These are phyloP conservation scores for Urocyon cinereoargenteus DNA, from an alignment of 2,797 vertebrate species.

Conservation along the genomic window DNA sequence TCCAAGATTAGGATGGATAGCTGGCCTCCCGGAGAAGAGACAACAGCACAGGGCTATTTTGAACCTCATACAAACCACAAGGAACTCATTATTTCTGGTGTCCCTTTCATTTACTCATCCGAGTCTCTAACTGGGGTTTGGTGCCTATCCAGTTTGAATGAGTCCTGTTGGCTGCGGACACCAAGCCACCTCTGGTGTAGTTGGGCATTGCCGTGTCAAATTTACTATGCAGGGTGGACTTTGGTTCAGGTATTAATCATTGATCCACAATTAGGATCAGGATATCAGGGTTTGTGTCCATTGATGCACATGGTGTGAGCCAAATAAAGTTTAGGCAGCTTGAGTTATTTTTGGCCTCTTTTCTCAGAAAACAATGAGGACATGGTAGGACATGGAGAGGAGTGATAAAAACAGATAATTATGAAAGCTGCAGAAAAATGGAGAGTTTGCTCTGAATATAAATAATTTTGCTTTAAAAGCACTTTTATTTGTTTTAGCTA, in stretches of 20 bases:
- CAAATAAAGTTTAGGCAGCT: not conserved
- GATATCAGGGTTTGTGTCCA: not conserved
- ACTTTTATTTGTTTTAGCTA: not conserved
- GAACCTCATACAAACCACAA: not conserved
- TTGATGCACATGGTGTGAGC: not conserved
- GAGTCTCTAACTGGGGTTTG: not conserved
- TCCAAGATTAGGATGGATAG: not conserved
- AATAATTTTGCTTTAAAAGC: slow-evolving; percentile 45
- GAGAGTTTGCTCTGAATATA: not conserved
- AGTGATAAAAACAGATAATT: not conserved
- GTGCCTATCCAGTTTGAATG: not conserved
- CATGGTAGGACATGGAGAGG: not conserved
- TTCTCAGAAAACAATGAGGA: not conserved
- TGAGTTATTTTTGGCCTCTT: not conserved
- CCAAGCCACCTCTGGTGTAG: not conserved
- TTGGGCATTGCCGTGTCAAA: not conserved
- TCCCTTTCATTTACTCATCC: not conserved
- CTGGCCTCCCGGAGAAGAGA: not conserved
- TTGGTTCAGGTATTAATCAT: not conserved
- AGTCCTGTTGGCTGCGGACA: not conserved
- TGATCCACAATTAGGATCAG: not conserved
- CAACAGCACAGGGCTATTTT: not conserved
- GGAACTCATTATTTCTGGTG: not conserved
- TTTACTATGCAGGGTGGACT: not conserved
- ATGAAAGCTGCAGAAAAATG: slow-evolving; percentile 8